phyloP scores from a whole-genome alignment of 2,888 invertebrate species.

The Cyrtodaria siliqua region DNA sequence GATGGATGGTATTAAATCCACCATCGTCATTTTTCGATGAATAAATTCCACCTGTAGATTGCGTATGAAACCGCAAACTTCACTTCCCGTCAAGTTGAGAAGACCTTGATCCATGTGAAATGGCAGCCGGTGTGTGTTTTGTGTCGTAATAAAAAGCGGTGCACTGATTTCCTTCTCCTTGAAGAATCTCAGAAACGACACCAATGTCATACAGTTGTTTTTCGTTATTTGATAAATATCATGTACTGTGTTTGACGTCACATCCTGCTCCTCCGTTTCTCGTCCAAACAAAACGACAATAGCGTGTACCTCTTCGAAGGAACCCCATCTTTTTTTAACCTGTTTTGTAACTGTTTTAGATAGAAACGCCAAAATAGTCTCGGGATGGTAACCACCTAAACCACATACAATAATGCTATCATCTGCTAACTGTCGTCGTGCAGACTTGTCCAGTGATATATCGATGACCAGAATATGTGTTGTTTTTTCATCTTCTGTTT shows the following conservation, averaged over 20 bases:
- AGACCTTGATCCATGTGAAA: neutral
- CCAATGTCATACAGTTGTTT: neutral
- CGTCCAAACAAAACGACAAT: too few relatives aligned
- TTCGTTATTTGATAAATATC: neutral
- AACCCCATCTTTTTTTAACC: too few relatives aligned
- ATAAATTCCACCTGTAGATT: constrained; percentile 21
- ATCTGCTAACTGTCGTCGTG: too few relatives aligned
- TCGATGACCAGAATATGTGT: too few relatives aligned
- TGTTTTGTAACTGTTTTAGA: too few relatives aligned
- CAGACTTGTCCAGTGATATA: too few relatives aligned
- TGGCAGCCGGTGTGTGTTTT: neutral
- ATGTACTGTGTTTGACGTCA: neutral
- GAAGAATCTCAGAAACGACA: neutral
- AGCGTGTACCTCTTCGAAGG: too few relatives aligned
- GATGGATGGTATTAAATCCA: constrained; percentile 28
- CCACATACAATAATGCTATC: too few relatives aligned
- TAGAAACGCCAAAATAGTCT: too few relatives aligned
- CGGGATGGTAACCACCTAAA: too few relatives aligned
- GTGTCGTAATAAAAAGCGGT: constrained; percentile 4
- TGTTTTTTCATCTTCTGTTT: too few relatives aligned
- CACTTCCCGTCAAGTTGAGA: constrained; percentile 30
- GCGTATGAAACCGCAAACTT: constrained; percentile 59
- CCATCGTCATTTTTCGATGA: constrained; percentile 16
- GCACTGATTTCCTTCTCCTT: neutral
- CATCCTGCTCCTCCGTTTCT: too few relatives aligned